Evolutionary conservation across 2,888 invertebrate genomes (phyloP).

Genomic region (Coremacera marginata): DNA sequence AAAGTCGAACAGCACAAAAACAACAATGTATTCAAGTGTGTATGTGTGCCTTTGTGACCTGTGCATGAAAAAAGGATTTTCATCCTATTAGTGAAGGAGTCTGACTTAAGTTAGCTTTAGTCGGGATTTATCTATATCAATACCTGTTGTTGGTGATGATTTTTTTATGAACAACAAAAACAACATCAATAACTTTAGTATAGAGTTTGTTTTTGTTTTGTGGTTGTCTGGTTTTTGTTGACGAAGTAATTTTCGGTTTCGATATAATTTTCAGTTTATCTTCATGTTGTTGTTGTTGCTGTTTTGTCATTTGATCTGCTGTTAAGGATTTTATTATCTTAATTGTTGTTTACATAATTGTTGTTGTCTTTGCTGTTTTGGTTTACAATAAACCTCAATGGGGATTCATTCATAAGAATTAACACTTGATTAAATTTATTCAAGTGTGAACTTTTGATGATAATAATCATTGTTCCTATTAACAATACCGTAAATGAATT

Average conservation of each 20-base stretch:
- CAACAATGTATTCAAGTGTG: neutral
- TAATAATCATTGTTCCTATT: constrained; percentile 10
- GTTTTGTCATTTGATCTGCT: neutral
- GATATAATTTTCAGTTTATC: constrained; percentile 11
- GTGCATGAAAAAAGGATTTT: neutral
- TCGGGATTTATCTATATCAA: neutral
- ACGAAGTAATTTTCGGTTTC: constrained; percentile 19
- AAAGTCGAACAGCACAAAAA: constrained; percentile 2
- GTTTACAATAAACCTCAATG: neutral
- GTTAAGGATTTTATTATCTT: neutral
- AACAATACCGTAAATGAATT: neutral
- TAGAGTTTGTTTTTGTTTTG: neutral
- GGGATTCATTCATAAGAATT: neutral
- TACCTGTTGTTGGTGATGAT: neutral
- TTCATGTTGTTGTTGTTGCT: neutral
- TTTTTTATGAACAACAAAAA: neutral
- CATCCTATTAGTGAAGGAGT: neutral
- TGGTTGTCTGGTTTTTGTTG: constrained; percentile 14
- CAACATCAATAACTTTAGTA: neutral
- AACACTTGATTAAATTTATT: neutral
- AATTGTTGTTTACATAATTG: neutral
- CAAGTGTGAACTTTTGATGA: constrained; percentile 15
- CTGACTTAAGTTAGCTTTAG: neutral
- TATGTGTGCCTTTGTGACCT: neutral
- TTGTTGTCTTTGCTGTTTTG: neutral